Evolutionary conservation across 64 coral and sea anemone genomes (phyloP).

Genomic region (Platygyra sinensis): DNA sequence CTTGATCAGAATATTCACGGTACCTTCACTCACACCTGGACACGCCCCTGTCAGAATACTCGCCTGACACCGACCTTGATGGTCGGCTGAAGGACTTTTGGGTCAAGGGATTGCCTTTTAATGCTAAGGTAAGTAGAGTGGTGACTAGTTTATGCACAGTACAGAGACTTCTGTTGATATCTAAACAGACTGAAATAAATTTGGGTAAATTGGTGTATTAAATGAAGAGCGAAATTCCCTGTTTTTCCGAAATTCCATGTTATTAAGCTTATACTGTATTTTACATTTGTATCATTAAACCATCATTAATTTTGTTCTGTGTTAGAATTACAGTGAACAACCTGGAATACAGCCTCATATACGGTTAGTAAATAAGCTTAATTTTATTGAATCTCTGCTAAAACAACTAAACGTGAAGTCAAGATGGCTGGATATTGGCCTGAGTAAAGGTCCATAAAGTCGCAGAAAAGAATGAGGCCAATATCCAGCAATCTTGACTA

Average conservation of each 20-base stretch:
- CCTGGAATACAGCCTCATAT: slow-evolving; percentile 82
- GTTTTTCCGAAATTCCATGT: too few species aligned
- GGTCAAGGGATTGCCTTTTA: slow-evolving; percentile 89
- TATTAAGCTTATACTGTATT: not conserved
- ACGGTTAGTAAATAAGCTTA: slow-evolving; percentile 31
- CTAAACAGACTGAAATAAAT: too few species aligned
- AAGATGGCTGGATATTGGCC: too few species aligned
- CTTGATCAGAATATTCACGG: slow-evolving; percentile 76
- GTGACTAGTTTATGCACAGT: not conserved
- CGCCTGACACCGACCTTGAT: slow-evolving; percentile 68
- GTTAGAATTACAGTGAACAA: slow-evolving; percentile 93
- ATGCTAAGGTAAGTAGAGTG: slow-evolving; percentile 30
- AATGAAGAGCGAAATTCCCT: too few species aligned
- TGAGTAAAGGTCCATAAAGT: too few species aligned
- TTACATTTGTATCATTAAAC: not conserved
- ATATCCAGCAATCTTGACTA: too few species aligned
- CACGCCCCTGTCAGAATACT: slow-evolving; percentile 58
- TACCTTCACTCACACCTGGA: slow-evolving; percentile 81
- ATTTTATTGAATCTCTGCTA: too few species aligned
- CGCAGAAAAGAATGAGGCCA: too few species aligned
- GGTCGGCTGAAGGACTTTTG: slow-evolving; percentile 79
- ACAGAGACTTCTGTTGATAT: not conserved
- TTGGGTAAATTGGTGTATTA: too few species aligned
- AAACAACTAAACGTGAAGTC: too few species aligned
- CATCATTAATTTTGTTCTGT: slow-evolving; percentile 5